Base-by-base conservation (phyloP, 2,888 invertebrate species). In the Macrosoma leucophasiata region DNA sequence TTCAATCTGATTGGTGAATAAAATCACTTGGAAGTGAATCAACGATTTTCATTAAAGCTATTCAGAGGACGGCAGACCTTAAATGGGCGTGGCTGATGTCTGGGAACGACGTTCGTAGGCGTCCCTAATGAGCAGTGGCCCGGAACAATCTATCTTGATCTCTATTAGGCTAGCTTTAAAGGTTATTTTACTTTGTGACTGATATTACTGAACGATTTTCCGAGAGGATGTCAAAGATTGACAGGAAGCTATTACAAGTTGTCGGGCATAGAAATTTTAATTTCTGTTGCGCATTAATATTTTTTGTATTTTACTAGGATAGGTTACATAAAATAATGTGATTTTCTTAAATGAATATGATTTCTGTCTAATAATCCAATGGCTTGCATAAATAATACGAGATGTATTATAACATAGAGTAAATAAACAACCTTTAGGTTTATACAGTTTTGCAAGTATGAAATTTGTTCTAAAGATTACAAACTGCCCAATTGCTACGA, bases 61-160 rank as follows among this genome's bases (percentile, higher is more conserved):
- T 49, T 50, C 50, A 40, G 19, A 46, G 36, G 25, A 17, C 13
- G 29, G 29, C 19, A 37, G 21, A 30, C 28, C 31, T 39, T 39
- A 41, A 51, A 48, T 51, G 52, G 73, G 73, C 70, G 72, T 63
- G 66, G 52, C 46, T 29, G 50, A 32, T 42, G 58, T 62, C 64
- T 66, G 55, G 46, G 43, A 48, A 44, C 44, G 46, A 57, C 52
- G 52, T 39, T 55, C 52, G 56, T 52, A 59, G 59, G 60, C 57
- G 55, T 52, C 52, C 48, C 50, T 70, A 71, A 73, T 69, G 66
- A 65, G 56, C 50, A 52, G 46, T 46, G 45, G 43, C 33, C 22
- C 36, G 36, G 38, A 46, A 29, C 48, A 45, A 51, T 43, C 43
- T 29, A 58, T 58, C 42, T 53, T 48, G 50, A 57, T 36, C 60